Evolutionary conservation across 2,113 vertebrate species (phyloP).

Genomic region (Mustelus asterias): DNA sequence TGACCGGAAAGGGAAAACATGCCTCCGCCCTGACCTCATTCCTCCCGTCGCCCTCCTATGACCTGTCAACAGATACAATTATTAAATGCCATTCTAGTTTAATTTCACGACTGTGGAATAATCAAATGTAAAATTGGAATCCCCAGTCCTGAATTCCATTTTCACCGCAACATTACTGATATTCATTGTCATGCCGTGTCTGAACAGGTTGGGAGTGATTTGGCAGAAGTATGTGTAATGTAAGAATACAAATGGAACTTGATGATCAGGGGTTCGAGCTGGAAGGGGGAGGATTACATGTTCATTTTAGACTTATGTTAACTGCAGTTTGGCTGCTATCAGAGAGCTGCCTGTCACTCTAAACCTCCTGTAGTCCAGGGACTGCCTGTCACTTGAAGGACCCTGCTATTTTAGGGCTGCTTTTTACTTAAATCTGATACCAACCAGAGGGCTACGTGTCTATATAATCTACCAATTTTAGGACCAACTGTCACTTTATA

Average conservation of each 20-base stretch:
- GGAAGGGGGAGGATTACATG: background rate
- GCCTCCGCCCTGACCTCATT: background rate
- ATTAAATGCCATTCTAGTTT: conserved; percentile 25
- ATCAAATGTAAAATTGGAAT: background rate
- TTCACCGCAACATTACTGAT: too few species aligned
- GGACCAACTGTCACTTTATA: background rate
- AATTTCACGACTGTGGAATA: background rate
- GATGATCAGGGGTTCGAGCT: background rate
- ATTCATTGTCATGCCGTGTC: background rate
- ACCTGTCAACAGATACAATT: conserved; percentile 1
- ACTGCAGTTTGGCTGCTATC: background rate
- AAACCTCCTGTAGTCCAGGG: background rate
- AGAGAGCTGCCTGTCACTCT: conserved; percentile 5
- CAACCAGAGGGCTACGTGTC: background rate
- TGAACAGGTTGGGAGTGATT: background rate
- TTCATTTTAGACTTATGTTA: conserved; percentile 22
- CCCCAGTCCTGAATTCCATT: background rate
- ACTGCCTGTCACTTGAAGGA: background rate
- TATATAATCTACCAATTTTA: background rate
- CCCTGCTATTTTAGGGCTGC: background rate
- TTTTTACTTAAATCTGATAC: background rate
- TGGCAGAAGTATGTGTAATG: conserved; percentile 28
- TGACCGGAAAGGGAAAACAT: background rate
- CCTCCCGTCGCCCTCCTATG: background rate
- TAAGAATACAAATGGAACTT: conserved; percentile 21